Evolutionary conservation across 2,797 vertebrate species (phyloP).

Genomic region (Coranthus polyacanthus): DNA sequence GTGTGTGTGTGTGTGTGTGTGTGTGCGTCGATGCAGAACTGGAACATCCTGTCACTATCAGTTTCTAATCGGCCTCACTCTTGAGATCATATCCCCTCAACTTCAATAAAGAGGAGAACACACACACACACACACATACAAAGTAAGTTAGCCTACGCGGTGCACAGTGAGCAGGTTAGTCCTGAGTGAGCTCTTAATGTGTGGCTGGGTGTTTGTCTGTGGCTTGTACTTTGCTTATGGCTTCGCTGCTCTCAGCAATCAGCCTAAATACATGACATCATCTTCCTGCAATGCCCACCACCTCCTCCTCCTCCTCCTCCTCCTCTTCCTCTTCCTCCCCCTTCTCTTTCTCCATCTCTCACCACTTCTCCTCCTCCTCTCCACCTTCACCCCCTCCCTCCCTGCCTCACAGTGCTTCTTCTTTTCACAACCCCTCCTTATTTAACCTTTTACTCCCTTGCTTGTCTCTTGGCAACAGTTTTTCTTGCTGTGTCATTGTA

Average conservation of each 20-base stretch:
- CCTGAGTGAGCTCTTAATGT: constrained; percentile 64
- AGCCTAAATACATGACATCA: constrained; percentile 88
- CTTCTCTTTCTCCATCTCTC: constrained; percentile 46
- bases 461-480: constrained; percentile 64
- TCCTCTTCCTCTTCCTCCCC: constrained; percentile 46
- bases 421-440: constrained; percentile 55
- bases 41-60: constrained; percentile 66
- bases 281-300: constrained; percentile 80
- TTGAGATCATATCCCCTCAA: constrained; percentile 51
- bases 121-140: neutral
- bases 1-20: constrained; percentile 27
- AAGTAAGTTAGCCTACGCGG: constrained; percentile 36
- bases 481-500: constrained; percentile 70
- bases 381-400: constrained; percentile 62
- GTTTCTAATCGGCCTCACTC: constrained; percentile 52
- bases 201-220: constrained; percentile 63
- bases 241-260: constrained; percentile 79
- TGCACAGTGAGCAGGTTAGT: constrained; percentile 56
- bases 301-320: constrained; percentile 17
- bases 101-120: constrained; percentile 40
- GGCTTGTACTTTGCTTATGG: constrained; percentile 74
- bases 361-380: constrained; percentile 46
- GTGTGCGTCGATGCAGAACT: constrained; percentile 31
- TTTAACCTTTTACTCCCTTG: constrained; percentile 54
- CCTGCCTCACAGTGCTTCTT: constrained; percentile 48